Evolutionary conservation across 2,113 vertebrate genomes (phyloP).

Genomic region (Amblyornis subalaris): DNA sequence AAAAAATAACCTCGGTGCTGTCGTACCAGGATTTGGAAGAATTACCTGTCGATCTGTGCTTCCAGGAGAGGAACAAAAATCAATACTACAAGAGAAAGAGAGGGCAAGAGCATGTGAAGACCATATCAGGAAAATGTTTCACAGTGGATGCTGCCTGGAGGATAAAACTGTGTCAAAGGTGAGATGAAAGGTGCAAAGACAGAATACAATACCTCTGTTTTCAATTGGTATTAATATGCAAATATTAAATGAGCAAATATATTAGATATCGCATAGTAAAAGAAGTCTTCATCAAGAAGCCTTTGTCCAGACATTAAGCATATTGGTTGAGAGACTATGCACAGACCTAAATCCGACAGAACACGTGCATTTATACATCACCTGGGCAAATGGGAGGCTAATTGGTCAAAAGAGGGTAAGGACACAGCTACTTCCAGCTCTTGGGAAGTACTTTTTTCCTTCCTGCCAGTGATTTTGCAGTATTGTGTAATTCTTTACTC

Average conservation of each 20-base stretch:
- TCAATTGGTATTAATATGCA: not conserved
- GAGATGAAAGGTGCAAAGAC: not conserved
- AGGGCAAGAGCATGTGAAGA: not conserved
- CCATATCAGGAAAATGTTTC: not conserved
- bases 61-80: not conserved
- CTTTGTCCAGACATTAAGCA: not conserved
- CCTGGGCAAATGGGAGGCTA: not conserved
- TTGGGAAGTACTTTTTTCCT: not conserved
- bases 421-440: not conserved
- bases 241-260: not conserved
- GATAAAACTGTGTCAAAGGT: not conserved
- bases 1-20: not conserved
- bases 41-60: not conserved
- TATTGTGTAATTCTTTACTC: not conserved
- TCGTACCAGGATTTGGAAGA: not conserved
- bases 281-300: not conserved
- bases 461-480: not conserved
- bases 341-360: not conserved
- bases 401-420: not conserved
- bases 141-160: not conserved
- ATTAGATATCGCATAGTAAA: not conserved
- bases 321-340: not conserved
- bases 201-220: not conserved
- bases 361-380: not conserved
- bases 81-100: not conserved